Base-by-base conservation (phyloP, 2,113 vertebrate genomes). In the Colaptes auratus region DNA sequence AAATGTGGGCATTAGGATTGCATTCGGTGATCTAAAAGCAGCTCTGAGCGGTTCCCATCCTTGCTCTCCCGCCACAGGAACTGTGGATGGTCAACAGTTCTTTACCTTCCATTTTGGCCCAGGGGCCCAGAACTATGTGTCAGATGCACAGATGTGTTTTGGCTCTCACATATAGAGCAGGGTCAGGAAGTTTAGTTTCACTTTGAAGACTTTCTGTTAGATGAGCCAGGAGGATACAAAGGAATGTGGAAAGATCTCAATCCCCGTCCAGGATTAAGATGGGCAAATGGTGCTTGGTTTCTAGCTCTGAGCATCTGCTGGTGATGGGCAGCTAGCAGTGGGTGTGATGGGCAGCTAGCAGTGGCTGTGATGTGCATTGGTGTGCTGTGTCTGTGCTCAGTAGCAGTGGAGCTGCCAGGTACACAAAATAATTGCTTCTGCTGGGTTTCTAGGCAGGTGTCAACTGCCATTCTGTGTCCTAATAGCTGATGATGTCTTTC, bases 311-410 rank as follows among this genome's bases (percentile, higher is more conserved):
- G 74, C 73, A 66, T 19, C 86, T 77, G 65, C 30, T 33, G 33
- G 63, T 28, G 39, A 14, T 7, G 66, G 48, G 4, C 30, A 60
- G 35, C 39, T 6, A 28, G 52, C 88, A 18, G 35, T 2, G 27
- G 39, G 14, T 25, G 25, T 56, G 78, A 13, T 0, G 0, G 30
- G 55, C 44, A 2, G 35, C 39, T 6, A 28, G 52, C 88, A 18
- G 35, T 2, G 27, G 39, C 12, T 25, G 25, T 56, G 78, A 13
- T 0, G 0, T n/a, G 55, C 44, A 2, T 65, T 39, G 24, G 5
- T 33, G 42, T 33, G 56, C 35, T 28, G 61, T 12, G 63, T 21
- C 74, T 60, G 24, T 15, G 30, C 67, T 55, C 18, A 14, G 21
- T 6, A 42, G 64, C 59, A 27, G 19, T 5, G 33, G 12, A 39